These are phyloP conservation scores for Acleris sparsana DNA, from an alignment of 2,888 invertebrate genomes.

Conservation along the genomic window DNA sequence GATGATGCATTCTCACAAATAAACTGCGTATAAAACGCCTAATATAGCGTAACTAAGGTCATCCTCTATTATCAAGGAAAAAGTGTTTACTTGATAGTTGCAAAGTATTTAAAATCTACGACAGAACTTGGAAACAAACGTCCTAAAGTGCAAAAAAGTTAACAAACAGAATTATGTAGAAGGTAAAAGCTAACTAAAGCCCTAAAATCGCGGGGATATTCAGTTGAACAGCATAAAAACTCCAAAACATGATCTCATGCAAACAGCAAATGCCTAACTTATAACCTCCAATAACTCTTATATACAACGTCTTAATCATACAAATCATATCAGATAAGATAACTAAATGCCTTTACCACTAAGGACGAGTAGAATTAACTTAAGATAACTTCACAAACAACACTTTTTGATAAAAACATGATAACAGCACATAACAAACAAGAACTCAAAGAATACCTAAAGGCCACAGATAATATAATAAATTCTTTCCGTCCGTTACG, in stretches of 20 bases:
- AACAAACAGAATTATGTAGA: not conserved
- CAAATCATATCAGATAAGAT: conserved; percentile 66
- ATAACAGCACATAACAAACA: conserved; percentile 66
- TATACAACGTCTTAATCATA: conserved; percentile 55
- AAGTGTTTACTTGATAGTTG: conserved; percentile 5
- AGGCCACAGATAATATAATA: conserved; percentile 30
- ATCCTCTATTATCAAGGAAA: conserved; percentile 30
- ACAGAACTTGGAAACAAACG: not conserved
- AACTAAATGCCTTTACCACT: conserved; percentile 72
- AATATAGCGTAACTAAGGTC: conserved; percentile 33
- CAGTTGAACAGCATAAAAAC: conserved; percentile 50
- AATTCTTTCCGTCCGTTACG: conserved; percentile 37
- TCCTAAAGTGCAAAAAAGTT: conserved; percentile 7
- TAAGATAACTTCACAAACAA: conserved; percentile 72
- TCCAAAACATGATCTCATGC: conserved; percentile 68
- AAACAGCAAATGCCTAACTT: conserved; percentile 48
- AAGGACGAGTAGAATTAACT: conserved; percentile 67
- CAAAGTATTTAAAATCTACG: conserved; percentile 12
- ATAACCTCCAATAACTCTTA: conserved; percentile 71
- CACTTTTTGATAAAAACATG: conserved; percentile 82
- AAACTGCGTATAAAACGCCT: conserved; percentile 11
- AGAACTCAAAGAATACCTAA: conserved; percentile 33
- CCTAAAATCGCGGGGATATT: conserved; percentile 20
- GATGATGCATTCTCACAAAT: not conserved
- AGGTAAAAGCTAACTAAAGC: conserved; percentile 23